A percentile compares a stretch with the other conserved stretches of the same genome.
Evolutionary conservation across 2,888 invertebrate species (phyloP).

Genomic region (Ormyrus rosae): DNA sequence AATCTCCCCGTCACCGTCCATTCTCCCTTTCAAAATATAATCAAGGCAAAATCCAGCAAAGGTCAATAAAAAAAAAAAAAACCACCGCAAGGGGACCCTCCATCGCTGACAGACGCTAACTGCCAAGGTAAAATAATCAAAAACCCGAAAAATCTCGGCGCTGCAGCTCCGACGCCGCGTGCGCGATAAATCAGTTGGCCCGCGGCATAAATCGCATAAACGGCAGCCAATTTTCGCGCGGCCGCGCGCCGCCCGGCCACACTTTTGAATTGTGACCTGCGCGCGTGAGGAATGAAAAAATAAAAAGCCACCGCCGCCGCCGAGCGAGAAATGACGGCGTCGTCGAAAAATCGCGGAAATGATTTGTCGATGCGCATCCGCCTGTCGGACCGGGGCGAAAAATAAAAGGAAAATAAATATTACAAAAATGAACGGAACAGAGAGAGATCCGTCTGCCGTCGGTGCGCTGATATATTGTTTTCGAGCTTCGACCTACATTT

Average conservation of each 20-base stretch:
- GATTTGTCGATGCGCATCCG: slow-evolving; percentile 51
- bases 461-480: background rate
- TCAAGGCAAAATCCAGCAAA: background rate
- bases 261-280: slow-evolving; percentile 28
- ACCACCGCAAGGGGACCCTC: background rate
- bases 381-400: slow-evolving; percentile 5
- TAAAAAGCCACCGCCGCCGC: slow-evolving; percentile 16
- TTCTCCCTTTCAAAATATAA: too few species aligned
- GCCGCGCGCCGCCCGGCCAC: slow-evolving; percentile 4
- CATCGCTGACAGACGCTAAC: slow-evolving; percentile 35
- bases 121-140: slow-evolving; percentile 48
- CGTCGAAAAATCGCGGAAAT: slow-evolving; percentile 49
- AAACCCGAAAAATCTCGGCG: slow-evolving; percentile 32
- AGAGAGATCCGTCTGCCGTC: background rate
- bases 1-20: too few species aligned
- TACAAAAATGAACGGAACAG: slow-evolving; percentile 2
- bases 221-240: slow-evolving; percentile 49
- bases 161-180: background rate
- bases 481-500: background rate
- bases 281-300: slow-evolving; percentile 1
- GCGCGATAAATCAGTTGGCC: slow-evolving; percentile 52
- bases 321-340: slow-evolving; percentile 33
- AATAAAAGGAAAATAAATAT: slow-evolving; percentile 13
- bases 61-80: slow-evolving; percentile 6
- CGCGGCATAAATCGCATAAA: slow-evolving; percentile 51